A percentile compares a stretch with the other conserved stretches of the same genome.
Conservation (phyloP, 2,888 invertebrate species). For the Luffia ferchaultella region DNA sequence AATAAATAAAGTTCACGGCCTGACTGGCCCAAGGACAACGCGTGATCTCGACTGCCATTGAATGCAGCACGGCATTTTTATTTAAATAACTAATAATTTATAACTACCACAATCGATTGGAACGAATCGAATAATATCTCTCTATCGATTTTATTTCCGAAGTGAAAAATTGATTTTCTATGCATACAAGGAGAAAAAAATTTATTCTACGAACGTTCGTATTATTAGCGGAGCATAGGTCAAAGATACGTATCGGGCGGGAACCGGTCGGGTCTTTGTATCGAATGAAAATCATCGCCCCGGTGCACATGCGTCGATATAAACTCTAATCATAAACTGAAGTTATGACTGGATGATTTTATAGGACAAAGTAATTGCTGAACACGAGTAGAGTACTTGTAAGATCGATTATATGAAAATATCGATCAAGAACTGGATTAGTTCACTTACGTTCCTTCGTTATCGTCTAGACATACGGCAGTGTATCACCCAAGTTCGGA, state of each 20-base stretch:
- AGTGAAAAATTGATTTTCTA: not conserved
- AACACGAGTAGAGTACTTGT: not conserved
- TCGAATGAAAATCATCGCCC: slow-evolving; percentile 24
- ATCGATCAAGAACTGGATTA: not conserved
- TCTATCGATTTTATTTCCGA: not conserved
- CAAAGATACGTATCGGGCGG: slow-evolving; percentile 43
- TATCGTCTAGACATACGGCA: too few species aligned
- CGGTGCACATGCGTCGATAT: slow-evolving; percentile 7
- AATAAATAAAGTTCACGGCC: not conserved
- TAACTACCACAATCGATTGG: not conserved
- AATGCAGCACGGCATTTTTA: not conserved
- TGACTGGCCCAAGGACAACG: too few species aligned
- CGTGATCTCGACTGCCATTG: not conserved
- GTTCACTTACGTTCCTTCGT: not conserved
- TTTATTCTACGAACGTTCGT: slow-evolving; percentile 26
- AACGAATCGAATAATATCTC: not conserved
- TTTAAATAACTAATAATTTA: too few species aligned
- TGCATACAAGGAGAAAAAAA: not conserved
- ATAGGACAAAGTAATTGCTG: not conserved
- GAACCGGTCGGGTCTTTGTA: slow-evolving; percentile 25
- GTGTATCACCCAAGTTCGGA: too few species aligned
- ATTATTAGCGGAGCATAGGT: slow-evolving; percentile 53
- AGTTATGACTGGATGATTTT: not conserved
- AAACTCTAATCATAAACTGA: not conserved
- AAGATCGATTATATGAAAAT: not conserved